phyloP scores from a whole-genome alignment of 2,797 vertebrate genomes.

The Eulemur albifrons region DNA sequence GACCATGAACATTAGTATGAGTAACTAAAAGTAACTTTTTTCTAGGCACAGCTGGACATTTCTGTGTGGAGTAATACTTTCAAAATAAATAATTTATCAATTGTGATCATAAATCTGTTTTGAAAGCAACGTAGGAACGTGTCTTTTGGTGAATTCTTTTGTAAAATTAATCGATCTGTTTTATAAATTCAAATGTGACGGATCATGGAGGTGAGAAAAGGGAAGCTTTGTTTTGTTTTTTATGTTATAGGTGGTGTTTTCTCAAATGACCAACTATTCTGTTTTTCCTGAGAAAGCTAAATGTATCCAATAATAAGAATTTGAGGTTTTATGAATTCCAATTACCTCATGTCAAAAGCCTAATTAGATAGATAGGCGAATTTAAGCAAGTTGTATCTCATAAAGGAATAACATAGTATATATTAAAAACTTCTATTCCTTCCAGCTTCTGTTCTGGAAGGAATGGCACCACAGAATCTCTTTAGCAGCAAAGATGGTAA shows the following conservation, averaged over 20 bases:
- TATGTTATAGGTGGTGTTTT: not conserved
- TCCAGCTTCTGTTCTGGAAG: not conserved
- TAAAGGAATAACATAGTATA: not conserved
- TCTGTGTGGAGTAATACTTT: not conserved
- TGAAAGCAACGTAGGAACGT: not conserved
- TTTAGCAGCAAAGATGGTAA: not conserved
- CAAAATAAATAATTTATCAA: not conserved
- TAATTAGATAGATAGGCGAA: not conserved
- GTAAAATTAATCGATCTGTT: not conserved
- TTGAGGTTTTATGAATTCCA: not conserved
- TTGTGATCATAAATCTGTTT: not conserved
- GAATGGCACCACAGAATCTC: not conserved
- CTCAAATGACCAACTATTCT: not conserved
- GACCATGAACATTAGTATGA: not conserved
- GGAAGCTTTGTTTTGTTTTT: not conserved
- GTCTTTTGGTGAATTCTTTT: slow-evolving; percentile 17
- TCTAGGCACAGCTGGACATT: not conserved
- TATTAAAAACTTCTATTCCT: not conserved
- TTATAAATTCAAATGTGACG: not conserved
- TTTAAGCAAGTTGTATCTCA: slow-evolving; percentile 23
- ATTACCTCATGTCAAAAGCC: slow-evolving; percentile 4
- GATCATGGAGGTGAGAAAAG: not conserved
- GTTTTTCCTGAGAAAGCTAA: slow-evolving; percentile 31
- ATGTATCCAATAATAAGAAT: not conserved
- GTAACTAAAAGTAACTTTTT: not conserved